Evolutionary conservation across 2,113 vertebrate species (phyloP).

Genomic region (Notiomystis cincta): DNA sequence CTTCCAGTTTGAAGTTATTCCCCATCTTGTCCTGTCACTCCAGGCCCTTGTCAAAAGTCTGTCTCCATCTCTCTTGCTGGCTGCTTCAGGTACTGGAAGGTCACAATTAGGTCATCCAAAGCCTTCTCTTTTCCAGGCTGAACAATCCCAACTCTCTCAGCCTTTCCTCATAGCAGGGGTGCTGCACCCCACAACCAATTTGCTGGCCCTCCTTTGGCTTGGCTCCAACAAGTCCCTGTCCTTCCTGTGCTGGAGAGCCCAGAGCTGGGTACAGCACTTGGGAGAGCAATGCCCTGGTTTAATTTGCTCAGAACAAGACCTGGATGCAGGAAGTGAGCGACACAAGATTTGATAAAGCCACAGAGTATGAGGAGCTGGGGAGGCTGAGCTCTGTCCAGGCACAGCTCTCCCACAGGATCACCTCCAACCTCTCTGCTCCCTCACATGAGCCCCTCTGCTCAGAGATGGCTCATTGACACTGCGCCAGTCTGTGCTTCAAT

Average conservation of each 20-base stretch:
- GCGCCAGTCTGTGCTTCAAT: not conserved
- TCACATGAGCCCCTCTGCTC: not conserved
- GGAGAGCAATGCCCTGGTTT: fast-evolving
- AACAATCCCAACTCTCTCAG: not conserved
- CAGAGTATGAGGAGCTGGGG: fast-evolving
- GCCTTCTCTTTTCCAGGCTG: not conserved
- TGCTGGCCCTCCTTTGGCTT: not conserved
- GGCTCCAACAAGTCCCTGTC: not conserved
- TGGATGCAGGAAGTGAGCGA: fast-evolving
- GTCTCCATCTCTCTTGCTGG: not conserved
- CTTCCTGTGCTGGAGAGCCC: not conserved
- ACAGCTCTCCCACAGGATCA: not conserved
- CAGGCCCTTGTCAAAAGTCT: not conserved
- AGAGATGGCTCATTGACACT: not conserved
- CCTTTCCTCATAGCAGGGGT: not conserved
- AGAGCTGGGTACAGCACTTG: not conserved
- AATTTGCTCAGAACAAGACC: fast-evolving
- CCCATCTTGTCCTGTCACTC: not conserved
- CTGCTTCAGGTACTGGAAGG: not conserved
- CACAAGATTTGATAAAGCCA: not conserved
- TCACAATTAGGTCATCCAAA: not conserved
- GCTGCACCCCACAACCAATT: not conserved
- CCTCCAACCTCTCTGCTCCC: not conserved
- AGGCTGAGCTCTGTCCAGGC: not conserved
- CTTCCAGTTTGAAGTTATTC: not conserved